Percentiles rank a stretch among this genome's conserved stretches.
Conservation (phyloP, 2,797 vertebrate genomes). For the Phoeniculus purpureus region DNA sequence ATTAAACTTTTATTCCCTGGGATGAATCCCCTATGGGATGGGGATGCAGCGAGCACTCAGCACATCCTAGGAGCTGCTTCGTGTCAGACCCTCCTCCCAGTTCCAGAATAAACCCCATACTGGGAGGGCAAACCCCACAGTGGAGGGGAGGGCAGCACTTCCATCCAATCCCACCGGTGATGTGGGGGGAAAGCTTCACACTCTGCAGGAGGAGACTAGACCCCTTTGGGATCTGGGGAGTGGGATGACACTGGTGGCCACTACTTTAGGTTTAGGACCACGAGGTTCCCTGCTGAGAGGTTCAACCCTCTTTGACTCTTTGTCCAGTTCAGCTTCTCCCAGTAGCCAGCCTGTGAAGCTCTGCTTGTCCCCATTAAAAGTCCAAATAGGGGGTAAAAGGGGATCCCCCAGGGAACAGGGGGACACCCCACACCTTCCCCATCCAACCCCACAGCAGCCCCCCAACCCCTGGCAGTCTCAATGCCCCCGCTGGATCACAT, state of each 20-base stretch:
- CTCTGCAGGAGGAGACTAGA: not conserved
- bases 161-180: not conserved
- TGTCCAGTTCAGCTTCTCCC: slow-evolving; percentile 49
- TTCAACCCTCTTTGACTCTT: slow-evolving; percentile 53
- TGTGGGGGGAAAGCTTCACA: rapidly evolving
- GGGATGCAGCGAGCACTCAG: too few relatives aligned
- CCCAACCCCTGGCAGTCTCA: slow-evolving; percentile 81
- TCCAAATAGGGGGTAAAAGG: not conserved
- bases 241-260: not conserved
- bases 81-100: not conserved
- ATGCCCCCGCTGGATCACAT: slow-evolving; percentile 79
- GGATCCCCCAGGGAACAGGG: not conserved
- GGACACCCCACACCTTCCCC: slow-evolving; percentile 8
- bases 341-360: slow-evolving; percentile 23
- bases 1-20: slow-evolving; percentile 68
- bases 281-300: slow-evolving; percentile 53
- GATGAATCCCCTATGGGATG: slow-evolving; percentile 18
- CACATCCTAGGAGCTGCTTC: rapidly evolving
- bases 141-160: not conserved
- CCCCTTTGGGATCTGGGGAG: not conserved
- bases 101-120: not conserved
- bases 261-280: not conserved
- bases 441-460: not conserved
- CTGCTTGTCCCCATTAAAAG: not conserved
- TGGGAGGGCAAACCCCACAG: too few relatives aligned